These are phyloP conservation scores for Turnix velox DNA, from an alignment of 2,113 vertebrate genomes.

Conservation along the genomic window DNA sequence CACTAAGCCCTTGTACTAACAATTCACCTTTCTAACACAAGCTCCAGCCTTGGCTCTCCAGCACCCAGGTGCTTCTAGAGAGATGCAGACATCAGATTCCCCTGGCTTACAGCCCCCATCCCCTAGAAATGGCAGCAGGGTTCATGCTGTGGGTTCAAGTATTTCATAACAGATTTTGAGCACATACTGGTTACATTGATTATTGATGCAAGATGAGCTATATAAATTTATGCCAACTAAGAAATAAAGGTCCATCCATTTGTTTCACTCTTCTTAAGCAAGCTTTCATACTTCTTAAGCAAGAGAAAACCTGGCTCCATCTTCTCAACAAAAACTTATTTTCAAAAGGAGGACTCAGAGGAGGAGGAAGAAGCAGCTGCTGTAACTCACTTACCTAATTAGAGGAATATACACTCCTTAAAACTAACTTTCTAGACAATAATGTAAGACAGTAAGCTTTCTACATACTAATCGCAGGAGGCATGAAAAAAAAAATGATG, in stretches of 20 bases:
- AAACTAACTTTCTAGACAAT: not conserved
- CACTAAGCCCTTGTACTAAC: not conserved
- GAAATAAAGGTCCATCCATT: not conserved
- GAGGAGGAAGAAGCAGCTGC: not conserved
- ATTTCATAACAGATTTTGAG: not conserved
- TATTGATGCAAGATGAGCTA: not conserved
- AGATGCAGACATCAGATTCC: not conserved
- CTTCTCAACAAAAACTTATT: not conserved
- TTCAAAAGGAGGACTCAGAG: not conserved
- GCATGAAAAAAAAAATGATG: not conserved
- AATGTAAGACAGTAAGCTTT: not conserved
- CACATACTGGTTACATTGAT: not conserved
- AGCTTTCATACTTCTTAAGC: not conserved
- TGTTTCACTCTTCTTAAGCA: not conserved
- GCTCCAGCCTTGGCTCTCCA: not conserved
- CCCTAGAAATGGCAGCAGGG: not conserved
- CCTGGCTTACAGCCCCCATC: not conserved
- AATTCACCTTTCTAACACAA: not conserved
- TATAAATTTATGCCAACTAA: not conserved
- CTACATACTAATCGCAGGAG: not conserved
- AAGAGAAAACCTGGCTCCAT: not conserved
- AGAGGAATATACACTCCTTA: not conserved
- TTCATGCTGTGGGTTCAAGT: not conserved
- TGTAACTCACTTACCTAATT: not conserved
- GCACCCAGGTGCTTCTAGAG: not conserved